Conservation (phyloP, 35 echinoderm and acorn worm species). For the Hemicentrotus pulcherrimus region DNA sequence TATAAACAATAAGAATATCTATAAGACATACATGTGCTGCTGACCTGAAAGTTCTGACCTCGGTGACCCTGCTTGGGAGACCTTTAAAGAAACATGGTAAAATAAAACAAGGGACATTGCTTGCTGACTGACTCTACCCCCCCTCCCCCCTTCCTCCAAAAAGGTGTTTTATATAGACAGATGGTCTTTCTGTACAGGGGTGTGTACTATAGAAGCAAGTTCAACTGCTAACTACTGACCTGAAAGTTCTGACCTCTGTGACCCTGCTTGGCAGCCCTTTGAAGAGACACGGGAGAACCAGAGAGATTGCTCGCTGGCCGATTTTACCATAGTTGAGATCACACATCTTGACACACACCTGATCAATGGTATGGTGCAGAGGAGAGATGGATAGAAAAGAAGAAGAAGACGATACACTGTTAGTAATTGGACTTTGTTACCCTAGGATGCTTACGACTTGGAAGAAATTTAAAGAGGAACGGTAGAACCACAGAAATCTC, state of each 20-base stretch:
- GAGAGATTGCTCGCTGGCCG: slow-evolving; percentile 65
- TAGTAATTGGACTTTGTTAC: too few relatives aligned
- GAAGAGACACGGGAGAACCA: slow-evolving; percentile 86
- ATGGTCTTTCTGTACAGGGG: too few relatives aligned
- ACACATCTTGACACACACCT: slow-evolving; percentile 95
- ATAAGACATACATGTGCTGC: too few relatives aligned
- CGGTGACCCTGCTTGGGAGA: slow-evolving; percentile 80
- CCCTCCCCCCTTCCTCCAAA: too few relatives aligned
- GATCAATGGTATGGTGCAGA: not conserved
- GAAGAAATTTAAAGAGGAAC: too few relatives aligned
- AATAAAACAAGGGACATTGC: slow-evolving; percentile 75
- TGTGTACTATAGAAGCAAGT: too few relatives aligned
- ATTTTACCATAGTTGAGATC: slow-evolving; percentile 81
- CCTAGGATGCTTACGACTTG: too few relatives aligned
- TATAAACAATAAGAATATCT: too few relatives aligned
- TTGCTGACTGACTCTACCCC: slow-evolving; percentile 73
- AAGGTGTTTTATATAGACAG: too few relatives aligned
- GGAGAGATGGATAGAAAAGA: too few relatives aligned
- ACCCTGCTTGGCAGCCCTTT: slow-evolving; percentile 84
- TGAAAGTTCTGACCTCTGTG: slow-evolving; percentile 74
- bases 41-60: slow-evolving; percentile 85
- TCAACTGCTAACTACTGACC: slow-evolving; percentile 64
- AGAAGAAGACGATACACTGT: too few relatives aligned
- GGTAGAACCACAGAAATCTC: too few relatives aligned
- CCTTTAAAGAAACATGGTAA: slow-evolving; percentile 84